Percentiles rank a stretch among this genome's conserved stretches.
phyloP scores from a whole-genome alignment of 2,888 invertebrate genomes.

The Heliconius charithonia region DNA sequence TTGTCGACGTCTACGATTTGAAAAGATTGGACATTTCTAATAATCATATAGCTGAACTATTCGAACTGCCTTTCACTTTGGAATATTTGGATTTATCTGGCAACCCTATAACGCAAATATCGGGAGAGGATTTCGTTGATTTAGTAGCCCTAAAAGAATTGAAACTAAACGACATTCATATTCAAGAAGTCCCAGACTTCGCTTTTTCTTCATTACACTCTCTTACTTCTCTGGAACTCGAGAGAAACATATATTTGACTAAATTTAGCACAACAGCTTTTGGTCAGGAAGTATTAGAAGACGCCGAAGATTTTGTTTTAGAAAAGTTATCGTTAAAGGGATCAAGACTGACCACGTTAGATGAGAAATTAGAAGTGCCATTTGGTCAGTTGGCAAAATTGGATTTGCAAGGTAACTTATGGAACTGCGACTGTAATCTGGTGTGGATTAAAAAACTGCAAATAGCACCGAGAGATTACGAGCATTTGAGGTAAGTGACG shows the following conservation, averaged over 20 bases:
- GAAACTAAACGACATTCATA: constrained; percentile 82
- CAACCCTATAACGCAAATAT: constrained; percentile 80
- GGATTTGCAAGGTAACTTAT: constrained; percentile 85
- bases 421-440: constrained; percentile 86
- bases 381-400: constrained; percentile 74
- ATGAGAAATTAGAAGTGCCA: constrained; percentile 67
- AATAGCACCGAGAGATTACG: constrained; percentile 67
- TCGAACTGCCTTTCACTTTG: constrained; percentile 82
- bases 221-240: constrained; percentile 79
- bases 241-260: constrained; percentile 80
- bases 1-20: constrained; percentile 74
- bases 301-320: constrained; percentile 72
- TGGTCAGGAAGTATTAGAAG: constrained; percentile 67
- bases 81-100: constrained; percentile 85
- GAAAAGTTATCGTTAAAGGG: constrained; percentile 75
- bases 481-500: constrained; percentile 73
- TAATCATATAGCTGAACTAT: constrained; percentile 82
- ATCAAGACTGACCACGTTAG: constrained; percentile 72
- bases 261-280: constrained; percentile 76
- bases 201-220: constrained; percentile 82
- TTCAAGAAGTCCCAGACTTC: constrained; percentile 80
- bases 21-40: constrained; percentile 74
- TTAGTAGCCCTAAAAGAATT: constrained; percentile 80
- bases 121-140: constrained; percentile 76
- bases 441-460: constrained; percentile 77